Conservation (phyloP, 1,140 invertebrate genomes). For the Papilio machaon region DNA sequence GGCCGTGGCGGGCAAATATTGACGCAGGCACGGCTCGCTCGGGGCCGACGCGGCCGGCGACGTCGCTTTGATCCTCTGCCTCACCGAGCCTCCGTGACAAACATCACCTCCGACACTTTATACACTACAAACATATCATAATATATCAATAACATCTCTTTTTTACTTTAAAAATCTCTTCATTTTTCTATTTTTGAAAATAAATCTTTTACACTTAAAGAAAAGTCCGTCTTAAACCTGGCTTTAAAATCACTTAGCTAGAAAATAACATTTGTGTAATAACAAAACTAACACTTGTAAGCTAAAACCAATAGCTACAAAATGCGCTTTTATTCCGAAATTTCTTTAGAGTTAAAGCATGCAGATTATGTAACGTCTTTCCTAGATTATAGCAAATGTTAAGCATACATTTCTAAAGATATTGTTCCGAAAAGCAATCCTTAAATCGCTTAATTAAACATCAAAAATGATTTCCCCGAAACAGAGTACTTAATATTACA, state of each 20-base stretch:
- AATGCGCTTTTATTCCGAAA: too few relatives aligned
- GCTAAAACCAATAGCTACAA: too few relatives aligned
- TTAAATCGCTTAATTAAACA: background rate
- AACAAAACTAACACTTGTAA: too few relatives aligned
- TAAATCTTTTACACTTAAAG: background rate
- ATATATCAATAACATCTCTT: background rate
- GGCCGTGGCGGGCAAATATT: constrained; percentile 77
- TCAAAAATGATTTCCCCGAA: background rate
- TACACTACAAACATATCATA: constrained; percentile 5
- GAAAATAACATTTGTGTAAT: too few relatives aligned
- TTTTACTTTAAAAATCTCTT: background rate
- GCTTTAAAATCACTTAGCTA: too few relatives aligned
- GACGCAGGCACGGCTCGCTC: constrained; percentile 62
- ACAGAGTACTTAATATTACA: background rate
- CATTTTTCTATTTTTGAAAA: background rate
- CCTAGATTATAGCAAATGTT: too few relatives aligned
- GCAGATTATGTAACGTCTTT: too few relatives aligned
- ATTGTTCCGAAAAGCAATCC: background rate
- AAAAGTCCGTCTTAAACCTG: too few relatives aligned
- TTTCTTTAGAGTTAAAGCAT: too few relatives aligned
- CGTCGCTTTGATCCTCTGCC: constrained; percentile 17
- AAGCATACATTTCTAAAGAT: too few relatives aligned
- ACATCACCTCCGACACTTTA: constrained; percentile 20
- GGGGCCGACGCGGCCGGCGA: constrained; percentile 45
- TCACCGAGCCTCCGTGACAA: constrained; percentile 3